Evolutionary conservation across 2,797 vertebrate genomes (phyloP), one percentile per base, ranked within the genome.

Genomic region (Cynopterus sphinx): DNA sequence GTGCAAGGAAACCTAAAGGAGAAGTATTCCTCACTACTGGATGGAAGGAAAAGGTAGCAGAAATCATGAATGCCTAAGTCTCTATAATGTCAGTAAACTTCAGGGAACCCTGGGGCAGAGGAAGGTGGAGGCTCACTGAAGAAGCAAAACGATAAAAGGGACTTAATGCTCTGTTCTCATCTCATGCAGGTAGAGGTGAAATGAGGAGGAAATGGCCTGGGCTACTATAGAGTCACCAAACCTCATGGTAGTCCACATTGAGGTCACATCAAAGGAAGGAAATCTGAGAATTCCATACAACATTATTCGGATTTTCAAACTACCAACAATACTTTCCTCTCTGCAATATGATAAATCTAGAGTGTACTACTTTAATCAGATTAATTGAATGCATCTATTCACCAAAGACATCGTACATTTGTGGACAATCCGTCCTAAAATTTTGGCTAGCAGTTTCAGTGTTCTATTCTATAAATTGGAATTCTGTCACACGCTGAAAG

Each of bases 361-460:
- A 28, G 22, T 65, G 63, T 91, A 31, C 67, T 67, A 85, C 33
- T 74, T 74, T 53, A 81, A 46, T 70, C 51, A 91, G n/a, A 70
- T 88, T 93, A 91, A 86, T 86, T 46, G 86, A 93, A 77, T 86
- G n/a, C 2, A 63, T 31, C 49, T 89, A 49, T 78, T 95, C 68
- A 93, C 77, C 61, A 86, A 82, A 39, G 59, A 41, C 41, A 61
- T 89, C 59, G 88, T 70, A 88, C 22, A 74, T 81, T 85, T 88
- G 53, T 93, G 61, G 59, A 84, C 49, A 71, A 51, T 43, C 15
- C 65, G 39, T 81, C 59, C 83, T 65, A 70, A 39, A 75, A 46
- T 77, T 73, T 79, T 91, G 87, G 59, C 90, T 63, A 85, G 33
- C 22, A 77, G 73, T 57, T 91, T 81, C 51, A 90, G 65, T 4